A percentile compares a stretch with the other conserved stretches of the same genome.
These are phyloP conservation scores for Scomberomorus guttatus DNA, from an alignment of 2,797 vertebrate genomes.

Conservation along the genomic window DNA sequence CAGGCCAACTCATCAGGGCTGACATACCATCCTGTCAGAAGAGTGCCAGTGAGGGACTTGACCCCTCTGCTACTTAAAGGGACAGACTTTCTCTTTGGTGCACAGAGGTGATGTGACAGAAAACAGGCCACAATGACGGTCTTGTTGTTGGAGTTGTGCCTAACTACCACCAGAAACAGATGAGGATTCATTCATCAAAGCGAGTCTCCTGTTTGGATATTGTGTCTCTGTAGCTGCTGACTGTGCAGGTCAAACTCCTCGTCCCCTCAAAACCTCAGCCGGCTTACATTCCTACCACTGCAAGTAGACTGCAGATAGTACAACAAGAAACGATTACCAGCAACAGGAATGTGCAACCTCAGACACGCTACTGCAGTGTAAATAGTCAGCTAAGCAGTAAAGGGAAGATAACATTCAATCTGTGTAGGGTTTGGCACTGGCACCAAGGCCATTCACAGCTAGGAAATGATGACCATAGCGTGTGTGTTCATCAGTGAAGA, in stretches of 20 bases:
- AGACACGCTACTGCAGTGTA: slow-evolving; percentile 25
- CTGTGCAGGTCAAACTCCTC: neutral
- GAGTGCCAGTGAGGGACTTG: slow-evolving; percentile 46
- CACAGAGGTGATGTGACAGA: slow-evolving; percentile 10
- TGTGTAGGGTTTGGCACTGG: neutral
- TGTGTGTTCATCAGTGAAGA: slow-evolving; percentile 16
- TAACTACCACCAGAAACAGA: neutral
- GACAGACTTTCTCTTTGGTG: slow-evolving; percentile 37
- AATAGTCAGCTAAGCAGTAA: slow-evolving; percentile 35
- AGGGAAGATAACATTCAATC: slow-evolving; percentile 18
- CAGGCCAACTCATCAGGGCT: slow-evolving; percentile 78
- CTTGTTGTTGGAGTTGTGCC: neutral
- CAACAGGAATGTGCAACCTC: slow-evolving; percentile 65
- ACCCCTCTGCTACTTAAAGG: slow-evolving; percentile 72
- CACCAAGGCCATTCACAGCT: neutral
- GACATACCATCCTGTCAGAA: slow-evolving; percentile 77
- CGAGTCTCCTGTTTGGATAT: slow-evolving; percentile 15
- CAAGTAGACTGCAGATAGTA: slow-evolving; percentile 30
- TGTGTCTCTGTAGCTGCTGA: neutral
- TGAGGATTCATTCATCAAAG: neutral
- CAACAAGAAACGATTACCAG: slow-evolving; percentile 31
- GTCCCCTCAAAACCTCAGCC: slow-evolving; percentile 15
- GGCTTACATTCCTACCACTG: slow-evolving; percentile 26
- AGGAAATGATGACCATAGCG: neutral
- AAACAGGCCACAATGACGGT: neutral